Percentiles rank a stretch among this genome's conserved stretches.
These are phyloP conservation scores for Eugnorisma glareosa DNA, from an alignment of 2,888 invertebrate genomes.

Conservation along the genomic window DNA sequence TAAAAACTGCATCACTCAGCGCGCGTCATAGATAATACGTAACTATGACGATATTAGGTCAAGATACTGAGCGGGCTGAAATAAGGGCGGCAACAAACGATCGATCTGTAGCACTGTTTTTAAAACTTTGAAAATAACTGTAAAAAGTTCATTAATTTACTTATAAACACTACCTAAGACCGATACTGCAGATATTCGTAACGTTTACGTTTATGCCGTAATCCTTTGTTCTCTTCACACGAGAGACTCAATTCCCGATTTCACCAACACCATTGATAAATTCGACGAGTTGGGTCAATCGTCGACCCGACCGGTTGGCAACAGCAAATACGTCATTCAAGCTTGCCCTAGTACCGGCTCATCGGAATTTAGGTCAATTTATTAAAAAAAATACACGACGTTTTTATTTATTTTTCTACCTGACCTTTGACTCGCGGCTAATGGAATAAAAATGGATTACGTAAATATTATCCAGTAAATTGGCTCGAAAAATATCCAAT, in stretches of 20 bases:
- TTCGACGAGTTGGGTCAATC: conserved; percentile 44
- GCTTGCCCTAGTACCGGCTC: conserved; percentile 44
- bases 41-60: conserved; percentile 51
- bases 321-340: conserved; percentile 53
- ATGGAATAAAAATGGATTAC: conserved; percentile 23
- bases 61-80: conserved; percentile 33
- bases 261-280: conserved; percentile 55
- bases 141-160: neutral
- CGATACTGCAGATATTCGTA: neutral
- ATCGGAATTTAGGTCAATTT: conserved; percentile 48
- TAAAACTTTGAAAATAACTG: too few relatives aligned
- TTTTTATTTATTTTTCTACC: neutral
- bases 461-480: conserved; percentile 21
- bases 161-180: neutral
- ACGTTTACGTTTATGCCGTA: neutral
- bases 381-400: conserved; percentile 34
- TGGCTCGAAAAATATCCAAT: conserved; percentile 26
- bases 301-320: conserved; percentile 48
- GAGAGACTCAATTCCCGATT: conserved; percentile 25
- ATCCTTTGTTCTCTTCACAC: conserved; percentile 52
- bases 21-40: conserved; percentile 25
- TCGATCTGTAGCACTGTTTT: neutral
- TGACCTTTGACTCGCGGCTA: conserved; percentile 4
- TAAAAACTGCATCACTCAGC: conserved; percentile 23
- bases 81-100: conserved; percentile 53